phyloP scores from a whole-genome alignment of 2,797 vertebrate species.

The Pseudochaenichthys georgianus region DNA sequence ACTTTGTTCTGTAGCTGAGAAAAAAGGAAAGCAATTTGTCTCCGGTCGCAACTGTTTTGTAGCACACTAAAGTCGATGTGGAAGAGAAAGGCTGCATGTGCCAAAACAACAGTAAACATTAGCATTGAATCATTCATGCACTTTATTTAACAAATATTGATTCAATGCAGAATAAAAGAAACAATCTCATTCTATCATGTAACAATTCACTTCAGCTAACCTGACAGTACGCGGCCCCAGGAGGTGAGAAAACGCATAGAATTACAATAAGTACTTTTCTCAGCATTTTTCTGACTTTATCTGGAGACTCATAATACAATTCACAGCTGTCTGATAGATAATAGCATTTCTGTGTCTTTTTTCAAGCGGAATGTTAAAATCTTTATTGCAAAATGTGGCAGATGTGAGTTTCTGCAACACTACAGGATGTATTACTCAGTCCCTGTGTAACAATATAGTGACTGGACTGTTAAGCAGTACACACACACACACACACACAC shows the following conservation, averaged over 20 bases:
- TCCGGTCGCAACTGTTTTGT: conserved; percentile 59
- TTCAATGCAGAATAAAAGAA: conserved; percentile 34
- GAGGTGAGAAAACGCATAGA: conserved; percentile 34
- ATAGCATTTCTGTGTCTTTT: conserved; percentile 36
- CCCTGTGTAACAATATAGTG: conserved; percentile 3
- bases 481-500: not conserved
- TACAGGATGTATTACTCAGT: conserved; percentile 23
- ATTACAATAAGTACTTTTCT: conserved; percentile 31
- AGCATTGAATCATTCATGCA: conserved; percentile 8
- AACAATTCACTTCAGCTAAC: conserved; percentile 29
- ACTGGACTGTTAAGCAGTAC: conserved; percentile 26
- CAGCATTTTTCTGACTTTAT: conserved; percentile 60
- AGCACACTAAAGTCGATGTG: conserved; percentile 26
- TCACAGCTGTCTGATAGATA: conserved; percentile 53
- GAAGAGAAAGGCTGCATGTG: conserved; percentile 7
- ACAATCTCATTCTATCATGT: conserved; percentile 15
- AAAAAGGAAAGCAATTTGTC: conserved; percentile 45
- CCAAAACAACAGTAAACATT: conserved; percentile 9
- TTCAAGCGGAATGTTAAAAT: conserved; percentile 42
- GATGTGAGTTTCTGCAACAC: conserved; percentile 18
- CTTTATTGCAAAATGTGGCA: conserved; percentile 30
- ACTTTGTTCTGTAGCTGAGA: conserved; percentile 21
- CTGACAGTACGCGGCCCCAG: conserved; percentile 15
- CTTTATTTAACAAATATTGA: conserved; percentile 39
- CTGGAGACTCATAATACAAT: conserved; percentile 45